These are phyloP conservation scores for Plestiodon gilberti DNA, from an alignment of 2,113 vertebrate species.

Conservation along the genomic window DNA sequence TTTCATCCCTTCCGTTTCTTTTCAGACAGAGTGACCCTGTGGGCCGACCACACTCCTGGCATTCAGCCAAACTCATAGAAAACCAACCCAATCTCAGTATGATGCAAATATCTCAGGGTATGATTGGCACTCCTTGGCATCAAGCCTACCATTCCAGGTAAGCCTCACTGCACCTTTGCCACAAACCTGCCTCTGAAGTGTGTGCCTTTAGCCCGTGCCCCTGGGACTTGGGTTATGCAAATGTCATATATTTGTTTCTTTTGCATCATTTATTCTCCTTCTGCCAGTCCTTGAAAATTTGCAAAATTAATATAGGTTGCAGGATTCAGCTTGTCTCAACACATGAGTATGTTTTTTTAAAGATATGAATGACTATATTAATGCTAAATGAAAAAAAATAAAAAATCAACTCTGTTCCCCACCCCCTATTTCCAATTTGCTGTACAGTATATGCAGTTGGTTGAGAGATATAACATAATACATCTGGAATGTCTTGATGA, in stretches of 20 bases:
- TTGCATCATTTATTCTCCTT: background rate
- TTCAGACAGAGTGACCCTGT: constrained; percentile 82
- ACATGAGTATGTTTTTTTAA: background rate
- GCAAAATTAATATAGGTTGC: background rate
- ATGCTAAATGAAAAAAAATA: background rate
- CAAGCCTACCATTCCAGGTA: constrained; percentile 92
- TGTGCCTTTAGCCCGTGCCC: too few species aligned
- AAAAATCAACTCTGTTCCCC: background rate
- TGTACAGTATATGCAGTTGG: background rate
- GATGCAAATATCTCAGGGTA: constrained; percentile 90
- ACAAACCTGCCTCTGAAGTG: background rate
- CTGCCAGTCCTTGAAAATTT: background rate
- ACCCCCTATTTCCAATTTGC: background rate
- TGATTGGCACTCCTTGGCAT: constrained; percentile 87
- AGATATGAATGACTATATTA: background rate
- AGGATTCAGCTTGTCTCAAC: background rate
- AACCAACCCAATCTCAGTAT: constrained; percentile 83
- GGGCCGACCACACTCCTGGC: constrained; percentile 93
- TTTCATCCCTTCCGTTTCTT: constrained; percentile 42
- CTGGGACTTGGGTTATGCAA: background rate
- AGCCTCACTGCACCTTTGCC: constrained; percentile 23
- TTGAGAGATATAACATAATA: background rate
- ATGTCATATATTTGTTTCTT: background rate
- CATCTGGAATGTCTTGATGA: background rate
- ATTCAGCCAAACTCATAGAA: constrained; percentile 85